phyloP scores from a whole-genome alignment of 2,797 vertebrate genomes.

The Hippocampus kuda region DNA sequence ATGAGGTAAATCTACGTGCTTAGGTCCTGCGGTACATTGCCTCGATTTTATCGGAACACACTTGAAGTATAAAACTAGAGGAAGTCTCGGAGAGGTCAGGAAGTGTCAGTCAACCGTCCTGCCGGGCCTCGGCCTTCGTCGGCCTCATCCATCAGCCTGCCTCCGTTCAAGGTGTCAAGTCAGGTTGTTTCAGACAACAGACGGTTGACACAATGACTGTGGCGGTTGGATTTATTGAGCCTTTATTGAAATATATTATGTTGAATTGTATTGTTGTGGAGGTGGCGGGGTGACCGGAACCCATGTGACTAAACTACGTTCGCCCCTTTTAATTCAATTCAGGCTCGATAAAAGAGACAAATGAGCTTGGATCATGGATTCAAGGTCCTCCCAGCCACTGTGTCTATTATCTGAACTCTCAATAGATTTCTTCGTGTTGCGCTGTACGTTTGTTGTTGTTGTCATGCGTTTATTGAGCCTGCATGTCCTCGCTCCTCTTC shows the following conservation, averaged over 20 bases:
- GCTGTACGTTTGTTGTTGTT: not conserved
- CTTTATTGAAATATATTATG: not conserved
- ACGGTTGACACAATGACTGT: conserved; percentile 36
- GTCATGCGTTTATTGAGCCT: no score
- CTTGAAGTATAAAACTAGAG: conserved; percentile 16
- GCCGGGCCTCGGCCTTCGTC: conserved; percentile 30
- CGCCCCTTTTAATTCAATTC: not conserved
- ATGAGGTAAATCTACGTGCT: not conserved
- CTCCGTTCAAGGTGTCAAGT: conserved; percentile 59
- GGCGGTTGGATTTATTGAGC: conserved; percentile 25
- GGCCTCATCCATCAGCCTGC: conserved; percentile 42
- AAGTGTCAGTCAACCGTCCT: conserved; percentile 52
- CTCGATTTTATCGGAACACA: conserved; percentile 15
- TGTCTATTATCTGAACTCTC: not conserved
- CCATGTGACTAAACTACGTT: not conserved
- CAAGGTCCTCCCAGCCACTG: not conserved
- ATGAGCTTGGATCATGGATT: not conserved
- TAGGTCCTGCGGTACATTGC: not conserved
- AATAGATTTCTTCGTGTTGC: not conserved
- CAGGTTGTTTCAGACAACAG: conserved; percentile 42
- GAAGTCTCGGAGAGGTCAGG: conserved; percentile 32
- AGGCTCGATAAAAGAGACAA: not conserved
- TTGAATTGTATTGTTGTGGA: not conserved
- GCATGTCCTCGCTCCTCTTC: not conserved
- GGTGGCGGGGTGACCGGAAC: not conserved